A percentile compares a stretch with the other conserved stretches of the same genome.
Conservation (phyloP, 2,888 invertebrate genomes). For the Lasioglossum figueresi region DNA sequence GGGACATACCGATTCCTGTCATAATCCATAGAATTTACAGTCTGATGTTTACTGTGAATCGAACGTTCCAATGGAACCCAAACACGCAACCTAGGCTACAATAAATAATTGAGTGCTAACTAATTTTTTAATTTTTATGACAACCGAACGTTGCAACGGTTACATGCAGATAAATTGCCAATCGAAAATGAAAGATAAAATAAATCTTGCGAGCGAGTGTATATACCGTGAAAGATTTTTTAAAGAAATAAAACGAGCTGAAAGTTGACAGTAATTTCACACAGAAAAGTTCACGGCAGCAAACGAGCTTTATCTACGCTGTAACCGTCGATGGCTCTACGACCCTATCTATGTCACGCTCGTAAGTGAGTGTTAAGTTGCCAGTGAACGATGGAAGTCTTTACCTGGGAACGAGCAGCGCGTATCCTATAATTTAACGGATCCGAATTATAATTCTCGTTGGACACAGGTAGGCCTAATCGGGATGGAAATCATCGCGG, state of each 20-base stretch:
- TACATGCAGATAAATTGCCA: neutral
- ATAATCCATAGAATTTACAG: neutral
- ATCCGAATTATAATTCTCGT: slow-evolving; percentile 22
- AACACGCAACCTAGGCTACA: neutral
- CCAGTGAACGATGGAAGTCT: slow-evolving; percentile 2
- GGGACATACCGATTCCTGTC: neutral
- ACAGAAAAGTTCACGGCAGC: neutral
- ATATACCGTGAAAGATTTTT: neutral
- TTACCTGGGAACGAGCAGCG: neutral
- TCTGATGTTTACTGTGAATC: neutral
- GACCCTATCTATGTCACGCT: neutral
- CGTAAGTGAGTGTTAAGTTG: slow-evolving; percentile 42
- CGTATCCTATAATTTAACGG: slow-evolving; percentile 2
- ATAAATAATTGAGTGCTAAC: neutral
- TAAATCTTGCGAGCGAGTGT: neutral
- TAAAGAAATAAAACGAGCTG: neutral
- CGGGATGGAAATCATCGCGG: neutral
- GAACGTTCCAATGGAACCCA: neutral
- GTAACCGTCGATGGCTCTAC: neutral
- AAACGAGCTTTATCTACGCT: neutral
- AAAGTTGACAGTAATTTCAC: neutral
- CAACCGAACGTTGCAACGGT: neutral
- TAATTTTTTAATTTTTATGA: neutral
- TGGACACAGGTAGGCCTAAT: neutral
- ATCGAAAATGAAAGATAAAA: neutral